phyloP scores from a whole-genome alignment of 1,140 invertebrate genomes.

The Drosophila orena region DNA sequence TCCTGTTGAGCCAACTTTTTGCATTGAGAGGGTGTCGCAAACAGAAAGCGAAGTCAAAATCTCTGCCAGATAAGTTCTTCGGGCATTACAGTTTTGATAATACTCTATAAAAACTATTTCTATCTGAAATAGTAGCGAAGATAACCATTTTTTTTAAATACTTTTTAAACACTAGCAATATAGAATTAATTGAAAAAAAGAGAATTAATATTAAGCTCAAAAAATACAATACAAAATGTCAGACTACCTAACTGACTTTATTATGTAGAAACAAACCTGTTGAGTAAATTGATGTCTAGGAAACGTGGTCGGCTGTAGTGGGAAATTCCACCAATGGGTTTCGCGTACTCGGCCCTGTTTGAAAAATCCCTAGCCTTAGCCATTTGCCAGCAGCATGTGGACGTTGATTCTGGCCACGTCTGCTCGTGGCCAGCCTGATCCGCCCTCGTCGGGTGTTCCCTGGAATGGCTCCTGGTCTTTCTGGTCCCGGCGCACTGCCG shows the following conservation, averaged over 20 bases:
- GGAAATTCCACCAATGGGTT: constrained; percentile 20
- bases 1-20: constrained; percentile 40
- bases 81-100: not conserved
- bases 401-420: constrained; percentile 29
- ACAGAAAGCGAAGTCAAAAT: constrained; percentile 19
- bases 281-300: not conserved
- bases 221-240: too few relatives aligned
- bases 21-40: constrained; percentile 42
- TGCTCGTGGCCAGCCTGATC: constrained; percentile 32
- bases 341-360: constrained; percentile 5
- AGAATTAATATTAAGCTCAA: too few relatives aligned
- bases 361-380: constrained; percentile 9
- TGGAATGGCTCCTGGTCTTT: constrained; percentile 36
- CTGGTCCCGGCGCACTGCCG: constrained; percentile 35
- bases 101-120: constrained; percentile 4
- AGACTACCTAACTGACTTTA: not conserved
- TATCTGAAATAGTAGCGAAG: not conserved
- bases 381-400: constrained; percentile 27
- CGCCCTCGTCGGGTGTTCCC: constrained; percentile 40
- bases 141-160: not conserved
- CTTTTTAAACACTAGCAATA: too few relatives aligned
- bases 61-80: not conserved
- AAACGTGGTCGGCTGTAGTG: constrained; percentile 19
- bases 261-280: not conserved
- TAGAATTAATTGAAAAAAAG: too few relatives aligned